A percentile compares a stretch with the other conserved stretches of the same genome.
These are phyloP conservation scores for Tipula confusa DNA, from an alignment of 2,888 invertebrate species.

Conservation along the genomic window DNA sequence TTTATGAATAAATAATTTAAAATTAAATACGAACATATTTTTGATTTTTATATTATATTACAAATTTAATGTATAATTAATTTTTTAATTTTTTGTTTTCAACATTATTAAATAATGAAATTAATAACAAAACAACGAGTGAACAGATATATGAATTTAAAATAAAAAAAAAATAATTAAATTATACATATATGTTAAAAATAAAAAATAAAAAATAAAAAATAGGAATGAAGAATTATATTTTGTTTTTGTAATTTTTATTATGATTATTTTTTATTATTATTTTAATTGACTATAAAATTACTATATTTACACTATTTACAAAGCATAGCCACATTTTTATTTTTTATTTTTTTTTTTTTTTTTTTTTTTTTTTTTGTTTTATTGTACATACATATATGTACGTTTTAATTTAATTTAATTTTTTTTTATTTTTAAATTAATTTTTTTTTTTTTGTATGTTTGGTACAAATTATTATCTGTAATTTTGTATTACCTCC, in stretches of 20 bases:
- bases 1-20: background rate
- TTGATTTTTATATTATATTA: background rate
- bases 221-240: background rate
- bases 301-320: constrained; percentile 25
- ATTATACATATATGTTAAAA: background rate
- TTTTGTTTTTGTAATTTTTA: background rate
- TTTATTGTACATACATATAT: background rate
- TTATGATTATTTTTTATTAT: constrained; percentile 8
- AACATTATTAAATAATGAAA: constrained; percentile 1
- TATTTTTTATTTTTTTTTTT: background rate
- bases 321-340: background rate
- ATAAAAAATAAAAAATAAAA: background rate
- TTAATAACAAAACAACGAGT: constrained; percentile 9
- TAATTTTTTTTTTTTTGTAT: background rate
- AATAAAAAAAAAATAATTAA: background rate
- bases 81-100: background rate
- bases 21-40: background rate
- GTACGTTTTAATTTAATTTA: too few species aligned
- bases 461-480: background rate
- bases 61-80: constrained; percentile 20
- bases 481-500: background rate
- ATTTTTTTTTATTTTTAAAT: too few species aligned
- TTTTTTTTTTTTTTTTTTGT: background rate
- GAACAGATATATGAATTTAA: background rate
- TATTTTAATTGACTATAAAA: constrained; percentile 14